Percentiles rank a stretch among this genome's conserved stretches.
Conservation (phyloP, 2,797 vertebrate genomes). For the Trachurus trachurus region DNA sequence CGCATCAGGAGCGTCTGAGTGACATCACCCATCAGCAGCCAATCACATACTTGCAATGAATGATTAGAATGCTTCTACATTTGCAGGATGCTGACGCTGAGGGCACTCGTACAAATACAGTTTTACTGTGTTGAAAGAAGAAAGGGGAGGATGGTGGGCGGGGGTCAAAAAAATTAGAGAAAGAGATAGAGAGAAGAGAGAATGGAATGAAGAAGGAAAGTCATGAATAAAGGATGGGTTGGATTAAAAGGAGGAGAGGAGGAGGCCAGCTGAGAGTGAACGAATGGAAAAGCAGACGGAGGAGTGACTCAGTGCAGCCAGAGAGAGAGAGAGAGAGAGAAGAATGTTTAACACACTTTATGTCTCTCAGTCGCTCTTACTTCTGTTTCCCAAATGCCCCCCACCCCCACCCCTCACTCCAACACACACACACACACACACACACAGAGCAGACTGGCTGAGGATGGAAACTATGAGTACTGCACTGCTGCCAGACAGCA, state of each 20-base stretch:
- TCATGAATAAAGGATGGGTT: constrained; percentile 24
- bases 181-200: not conserved
- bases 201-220: not conserved
- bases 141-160: not conserved
- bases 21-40: constrained; percentile 46
- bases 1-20: not conserved
- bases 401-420: constrained; percentile 43
- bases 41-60: constrained; percentile 9
- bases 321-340: constrained; percentile 54
- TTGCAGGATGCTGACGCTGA: not conserved
- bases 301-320: constrained; percentile 56
- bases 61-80: constrained; percentile 9
- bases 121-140: not conserved
- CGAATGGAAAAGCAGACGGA: constrained; percentile 67
- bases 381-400: constrained; percentile 66
- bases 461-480: constrained; percentile 81
- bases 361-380: constrained; percentile 66
- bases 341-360: constrained; percentile 68
- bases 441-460: constrained; percentile 61
- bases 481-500: constrained; percentile 72
- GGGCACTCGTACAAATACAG: not conserved
- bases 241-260: constrained; percentile 40
- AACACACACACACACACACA: constrained; percentile 52
- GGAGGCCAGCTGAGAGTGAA: constrained; percentile 56
- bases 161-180: not conserved